Evolutionary conservation across 1,140 invertebrate species (phyloP), one percentile per base, ranked within the genome.

Genomic region (Drosophila baimaii): DNA sequence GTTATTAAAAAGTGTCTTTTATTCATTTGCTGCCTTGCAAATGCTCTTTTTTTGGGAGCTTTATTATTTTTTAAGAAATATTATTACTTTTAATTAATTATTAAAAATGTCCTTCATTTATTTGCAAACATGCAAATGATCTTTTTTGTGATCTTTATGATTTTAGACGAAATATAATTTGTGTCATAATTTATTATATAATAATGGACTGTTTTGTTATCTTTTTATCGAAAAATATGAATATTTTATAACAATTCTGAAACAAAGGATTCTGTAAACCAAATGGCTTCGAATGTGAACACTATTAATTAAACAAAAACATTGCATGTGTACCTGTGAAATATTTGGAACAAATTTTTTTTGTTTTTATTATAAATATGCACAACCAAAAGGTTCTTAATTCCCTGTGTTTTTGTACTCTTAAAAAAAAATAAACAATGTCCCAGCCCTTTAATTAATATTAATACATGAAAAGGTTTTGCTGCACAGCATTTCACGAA

Each of bases 1-100:
- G n/a, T 35, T 54, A 54, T 54, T 35, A 54, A 35, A 54, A 54
- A 35, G n/a, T 35, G 19, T 54, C 51, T 10, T 10, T n/a, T 9
- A 35, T 10, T 35, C 19, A 54, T 35, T 35, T 35, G 19, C 8
- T 10, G 51, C 8, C 5, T 10, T 6, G 51, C 5, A n/a, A 23
- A 35, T 54, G 19, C 51, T 23, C 51, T 54, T 35, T 37, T 54
- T 46, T 35, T 35, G 12, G 0, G 6, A 13, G n/a, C n/a, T 15
- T 21, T 9, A 21, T 15, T 21, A 33, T 13, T 3, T 3, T 8
- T 1, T 13, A 2, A 0, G 3, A 52, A 33, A 3, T 21, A 31
- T 17, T 17, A 10, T 27, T 44, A 5, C 15, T 25, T 5, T 27
- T 27, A 3, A 7, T 27, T 27, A 27, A 7, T 27, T 27, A 27